Evolutionary conservation across 2,797 vertebrate species (phyloP), one percentile per base, ranked within the genome.

Genomic region (Acanthornis magna): DNA sequence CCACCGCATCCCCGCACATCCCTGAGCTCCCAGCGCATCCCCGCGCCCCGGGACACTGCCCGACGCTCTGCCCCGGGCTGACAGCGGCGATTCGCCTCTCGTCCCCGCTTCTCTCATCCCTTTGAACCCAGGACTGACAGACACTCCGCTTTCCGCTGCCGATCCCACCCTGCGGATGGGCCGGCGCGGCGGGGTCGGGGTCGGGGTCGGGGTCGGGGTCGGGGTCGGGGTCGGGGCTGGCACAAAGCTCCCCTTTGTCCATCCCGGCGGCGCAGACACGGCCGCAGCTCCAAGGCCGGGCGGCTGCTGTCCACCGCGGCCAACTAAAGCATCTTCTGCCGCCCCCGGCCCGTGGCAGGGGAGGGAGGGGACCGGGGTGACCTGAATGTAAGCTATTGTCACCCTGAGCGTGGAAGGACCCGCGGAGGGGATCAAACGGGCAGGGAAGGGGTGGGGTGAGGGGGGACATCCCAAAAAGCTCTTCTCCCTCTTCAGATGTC

Each of bases 381-480:
- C 11, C 38, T 98, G 96, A 98, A 98, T 98, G 93, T 97, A 95
- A 95, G 95, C 97, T 97, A 98, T 98, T 98, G 98, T 98, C 97
- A 96, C 78, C 54, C 38, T 2, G 68, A 94, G 96, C 97, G 53
- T n/a, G 79, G 93, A 96, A 97, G 91, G 97, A 98, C 96, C 97
- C 61, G 95, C 96, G 71, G 61, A 94, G 96, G 94, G 81, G 98
- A 98, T 98, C 98, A 98, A 98, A 98, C 96, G 74, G 89, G 73
- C 53, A 1, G 29, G 66, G 80, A 29, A 74, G 50, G 73, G 93
- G 62, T 90, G 94, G 91, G 91, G 74, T 55, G 92, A 92, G 40
- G 97, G 94, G 96, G 91, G 91, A 96, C 97, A 98, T 98, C 98
- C 98, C 94, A 98, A 97, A 97, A 96, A 92, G 94, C 97, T 79